Conservation (phyloP, 2,888 invertebrate species). For the Caenorhabditis imperialis region DNA sequence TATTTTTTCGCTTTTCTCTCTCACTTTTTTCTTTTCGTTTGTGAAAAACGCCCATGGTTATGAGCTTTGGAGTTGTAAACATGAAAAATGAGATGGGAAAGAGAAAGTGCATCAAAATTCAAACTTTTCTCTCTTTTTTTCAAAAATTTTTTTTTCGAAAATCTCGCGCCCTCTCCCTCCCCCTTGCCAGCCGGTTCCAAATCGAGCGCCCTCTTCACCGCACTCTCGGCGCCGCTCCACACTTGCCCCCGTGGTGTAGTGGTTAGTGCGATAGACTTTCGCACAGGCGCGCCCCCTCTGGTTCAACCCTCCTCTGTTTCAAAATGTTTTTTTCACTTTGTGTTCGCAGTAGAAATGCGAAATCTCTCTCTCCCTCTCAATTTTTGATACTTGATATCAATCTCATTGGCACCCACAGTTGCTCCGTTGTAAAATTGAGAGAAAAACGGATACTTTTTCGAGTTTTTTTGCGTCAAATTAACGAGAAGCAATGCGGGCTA, state of each 20-base stretch:
- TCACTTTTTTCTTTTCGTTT: slow-evolving; percentile 12
- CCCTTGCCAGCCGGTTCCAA: too few species aligned
- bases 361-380: slow-evolving; percentile 1
- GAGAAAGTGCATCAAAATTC: background rate
- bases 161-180: too few species aligned
- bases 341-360: too few species aligned
- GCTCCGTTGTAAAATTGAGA: background rate
- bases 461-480: background rate
- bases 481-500: background rate
- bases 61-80: slow-evolving; percentile 51
- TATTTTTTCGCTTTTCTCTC: slow-evolving; percentile 7
- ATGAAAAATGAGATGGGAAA: slow-evolving; percentile 42
- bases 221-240: too few species aligned
- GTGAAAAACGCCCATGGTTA: too few species aligned
- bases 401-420: slow-evolving; percentile 49
- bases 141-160: slow-evolving; percentile 3
- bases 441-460: background rate
- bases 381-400: slow-evolving; percentile 33
- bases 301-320: too few species aligned
- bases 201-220: too few species aligned
- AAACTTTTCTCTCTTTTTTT: slow-evolving; percentile 17
- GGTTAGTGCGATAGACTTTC: too few species aligned
- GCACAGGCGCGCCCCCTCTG: too few species aligned
- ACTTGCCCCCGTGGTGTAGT: too few species aligned
- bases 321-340: slow-evolving; percentile 6